phyloP scores from a whole-genome alignment of 2,797 vertebrate species.

The Hylomyscus alleni region DNA sequence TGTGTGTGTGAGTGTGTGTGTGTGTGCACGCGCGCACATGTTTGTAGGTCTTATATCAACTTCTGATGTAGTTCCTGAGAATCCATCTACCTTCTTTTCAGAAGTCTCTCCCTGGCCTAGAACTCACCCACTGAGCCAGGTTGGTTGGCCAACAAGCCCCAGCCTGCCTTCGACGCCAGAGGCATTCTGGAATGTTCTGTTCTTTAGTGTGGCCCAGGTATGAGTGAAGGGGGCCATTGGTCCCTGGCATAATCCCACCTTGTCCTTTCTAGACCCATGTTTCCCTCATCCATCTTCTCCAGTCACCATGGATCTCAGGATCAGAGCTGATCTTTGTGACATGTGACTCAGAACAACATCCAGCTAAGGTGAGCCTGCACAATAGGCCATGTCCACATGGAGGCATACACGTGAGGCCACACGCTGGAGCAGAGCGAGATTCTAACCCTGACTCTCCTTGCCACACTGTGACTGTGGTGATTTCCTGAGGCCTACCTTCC shows the following conservation, averaged over 20 bases:
- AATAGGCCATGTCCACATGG: neutral
- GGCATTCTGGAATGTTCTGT: neutral
- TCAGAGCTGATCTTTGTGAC: neutral
- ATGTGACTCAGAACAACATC: neutral
- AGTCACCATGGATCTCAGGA: neutral
- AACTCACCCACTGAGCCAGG: neutral
- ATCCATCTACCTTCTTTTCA: neutral
- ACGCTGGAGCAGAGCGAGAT: neutral
- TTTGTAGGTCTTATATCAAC: neutral
- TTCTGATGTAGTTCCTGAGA: neutral
- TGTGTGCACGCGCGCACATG: too few species aligned
- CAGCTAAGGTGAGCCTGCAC: neutral
- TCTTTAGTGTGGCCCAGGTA: neutral
- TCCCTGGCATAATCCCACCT: neutral
- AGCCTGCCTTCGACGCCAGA: neutral
- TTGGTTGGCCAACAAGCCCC: neutral
- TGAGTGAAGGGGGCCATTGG: neutral
- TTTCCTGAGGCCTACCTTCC: neutral
- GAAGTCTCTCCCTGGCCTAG: neutral
- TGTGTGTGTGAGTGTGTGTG: neutral
- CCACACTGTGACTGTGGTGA: too few species aligned
- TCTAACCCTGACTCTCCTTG: neutral
- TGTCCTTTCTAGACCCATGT: neutral
- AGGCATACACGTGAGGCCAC: neutral
- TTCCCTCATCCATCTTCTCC: neutral